These are phyloP conservation scores for Mungos mungo DNA, from an alignment of 2,113 vertebrate species.

Conservation along the genomic window DNA sequence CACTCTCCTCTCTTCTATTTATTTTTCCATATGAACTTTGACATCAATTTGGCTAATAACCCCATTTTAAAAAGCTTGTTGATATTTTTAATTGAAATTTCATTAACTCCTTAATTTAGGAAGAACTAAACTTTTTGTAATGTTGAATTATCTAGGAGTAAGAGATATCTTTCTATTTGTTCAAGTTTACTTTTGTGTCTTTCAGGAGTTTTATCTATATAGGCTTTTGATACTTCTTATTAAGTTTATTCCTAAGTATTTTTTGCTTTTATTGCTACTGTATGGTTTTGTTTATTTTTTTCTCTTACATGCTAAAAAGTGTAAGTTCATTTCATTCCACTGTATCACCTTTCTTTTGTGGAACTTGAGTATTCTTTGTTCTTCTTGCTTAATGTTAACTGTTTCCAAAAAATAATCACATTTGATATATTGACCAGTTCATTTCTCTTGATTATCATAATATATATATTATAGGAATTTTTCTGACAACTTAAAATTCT, in stretches of 20 bases:
- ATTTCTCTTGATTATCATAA: conserved; percentile 41
- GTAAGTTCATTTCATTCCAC: neutral
- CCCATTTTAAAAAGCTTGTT: neutral
- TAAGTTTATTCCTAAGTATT: conserved; percentile 7
- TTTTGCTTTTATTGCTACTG: neutral
- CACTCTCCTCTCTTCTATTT: neutral
- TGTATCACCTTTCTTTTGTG: neutral
- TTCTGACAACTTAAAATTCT: conserved; percentile 6
- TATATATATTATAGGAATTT: neutral
- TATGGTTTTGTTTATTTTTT: neutral
- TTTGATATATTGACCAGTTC: neutral
- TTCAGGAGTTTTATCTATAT: neutral
- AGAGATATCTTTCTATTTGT: conserved; percentile 7
- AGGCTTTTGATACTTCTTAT: conserved; percentile 17
- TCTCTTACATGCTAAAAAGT: neutral
- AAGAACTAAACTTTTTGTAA: conserved; percentile 2
- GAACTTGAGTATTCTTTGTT: conserved; percentile 32
- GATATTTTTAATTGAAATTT: conserved; percentile 47
- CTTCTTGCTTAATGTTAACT: neutral
- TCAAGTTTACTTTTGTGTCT: conserved; percentile 13
- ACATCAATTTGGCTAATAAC: neutral
- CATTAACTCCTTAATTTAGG: neutral
- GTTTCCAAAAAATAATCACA: neutral
- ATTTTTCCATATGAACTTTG: conserved; percentile 29
- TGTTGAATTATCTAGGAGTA: neutral